Evolutionary conservation across 2,888 invertebrate species (phyloP).

Genomic region (Lymantria monacha): DNA sequence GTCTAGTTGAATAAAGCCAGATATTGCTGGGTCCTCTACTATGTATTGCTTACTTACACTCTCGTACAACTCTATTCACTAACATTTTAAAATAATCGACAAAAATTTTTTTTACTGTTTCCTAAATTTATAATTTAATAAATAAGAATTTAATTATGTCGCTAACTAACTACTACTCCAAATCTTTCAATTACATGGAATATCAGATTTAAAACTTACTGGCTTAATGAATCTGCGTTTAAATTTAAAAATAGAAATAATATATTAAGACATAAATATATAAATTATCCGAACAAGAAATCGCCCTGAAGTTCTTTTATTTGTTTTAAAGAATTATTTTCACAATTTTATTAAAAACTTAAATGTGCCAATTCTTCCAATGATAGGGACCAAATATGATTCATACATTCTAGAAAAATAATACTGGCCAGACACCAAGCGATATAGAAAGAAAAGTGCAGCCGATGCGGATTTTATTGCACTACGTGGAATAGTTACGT

Average conservation of each 20-base stretch:
- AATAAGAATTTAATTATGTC: neutral
- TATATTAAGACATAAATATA: neutral
- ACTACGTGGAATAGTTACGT: conserved; percentile 46
- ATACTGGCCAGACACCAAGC: conserved; percentile 28
- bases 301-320: conserved; percentile 1
- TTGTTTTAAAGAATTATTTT: neutral
- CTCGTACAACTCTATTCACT: conserved; percentile 63
- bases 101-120: neutral
- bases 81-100: conserved; percentile 14
- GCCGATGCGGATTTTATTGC: conserved; percentile 54
- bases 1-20: conserved; percentile 71
- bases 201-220: neutral
- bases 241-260: conserved; percentile 2
- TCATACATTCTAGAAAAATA: conserved; percentile 41
- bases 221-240: neutral
- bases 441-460: conserved; percentile 56
- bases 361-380: conserved; percentile 38
- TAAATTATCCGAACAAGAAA: conserved; percentile 6
- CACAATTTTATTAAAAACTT: neutral
- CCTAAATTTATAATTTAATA: neutral
- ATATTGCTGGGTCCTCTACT: conserved; percentile 53
- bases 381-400: conserved; percentile 43
- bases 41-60: conserved; percentile 40
- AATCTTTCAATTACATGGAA: neutral
- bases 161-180: neutral